Base-by-base conservation (phyloP, 2,797 vertebrate species). In the Coregonus sp. region DNA sequence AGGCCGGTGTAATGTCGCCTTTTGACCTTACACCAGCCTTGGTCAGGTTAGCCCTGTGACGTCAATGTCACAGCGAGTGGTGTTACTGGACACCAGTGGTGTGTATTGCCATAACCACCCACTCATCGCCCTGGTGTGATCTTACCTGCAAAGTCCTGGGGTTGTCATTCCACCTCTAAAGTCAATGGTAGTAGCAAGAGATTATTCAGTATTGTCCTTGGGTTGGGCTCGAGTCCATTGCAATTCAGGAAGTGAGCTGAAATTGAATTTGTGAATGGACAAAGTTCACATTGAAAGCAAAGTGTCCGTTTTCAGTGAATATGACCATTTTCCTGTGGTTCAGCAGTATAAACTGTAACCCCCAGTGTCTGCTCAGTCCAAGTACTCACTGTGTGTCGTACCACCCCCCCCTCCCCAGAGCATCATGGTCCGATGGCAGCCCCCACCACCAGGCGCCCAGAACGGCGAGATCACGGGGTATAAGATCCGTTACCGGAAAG, bases 401-500 rank as follows among this genome's bases (percentile, higher is more conserved):
- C 18, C 15, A 20, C 33, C n/a, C 35, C n/a, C 35, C 75, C 20
- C 77, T 61, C 59, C 79, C 18, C 88, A 99, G 98, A 96, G 96
- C 89, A 94, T 99, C 86, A 86, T 97, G 93, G 93, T 98, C 14
- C 96, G 96, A 82, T 99, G 98, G 98, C 97, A 99, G 86, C 96
- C 97, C 0, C 98, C 98, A 0, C 95, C 96, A 18, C 85, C 88
- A 0, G 95, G 92, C 0, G 90, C 94, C 25, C 97, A 99, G 66
- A 99, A 98, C 0, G 98, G 98, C 0, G 96, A 96, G 73, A 97
- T 99, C 87, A 95, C 90, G 0, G 94, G 96, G 20, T 99, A 99
- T 92, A 99, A 97, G 90, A 96, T 99, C 70, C 97, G 98, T 56
- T 98, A 98, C 88, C 94, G 97, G 3, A 99, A 98, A 86, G 95